phyloP scores from a whole-genome alignment of 1,140 invertebrate genomes.

The Drusus annulatus region DNA sequence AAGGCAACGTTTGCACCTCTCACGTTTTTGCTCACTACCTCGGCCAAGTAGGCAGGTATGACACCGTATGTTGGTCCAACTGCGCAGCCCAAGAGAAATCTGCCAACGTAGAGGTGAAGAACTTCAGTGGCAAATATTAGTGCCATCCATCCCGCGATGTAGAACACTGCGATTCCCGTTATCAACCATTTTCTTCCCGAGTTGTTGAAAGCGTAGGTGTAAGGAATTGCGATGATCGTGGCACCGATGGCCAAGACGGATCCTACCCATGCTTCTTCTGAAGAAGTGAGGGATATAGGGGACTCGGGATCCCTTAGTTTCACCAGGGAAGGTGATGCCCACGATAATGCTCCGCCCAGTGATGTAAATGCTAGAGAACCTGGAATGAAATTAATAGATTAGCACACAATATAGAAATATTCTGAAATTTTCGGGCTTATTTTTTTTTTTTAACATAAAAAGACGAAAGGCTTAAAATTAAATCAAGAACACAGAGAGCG shows the following conservation, averaged over 20 bases:
- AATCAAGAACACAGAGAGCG: too few species aligned
- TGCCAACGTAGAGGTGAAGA: slow-evolving; percentile 45
- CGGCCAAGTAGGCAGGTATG: slow-evolving; percentile 71
- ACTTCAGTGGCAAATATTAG: slow-evolving; percentile 48
- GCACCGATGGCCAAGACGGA: slow-evolving; percentile 55
- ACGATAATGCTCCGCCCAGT: slow-evolving; percentile 52
- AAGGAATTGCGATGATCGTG: slow-evolving; percentile 42
- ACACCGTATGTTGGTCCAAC: slow-evolving; percentile 56
- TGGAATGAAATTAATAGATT: slow-evolving; percentile 10
- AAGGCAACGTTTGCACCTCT: slow-evolving; percentile 76
- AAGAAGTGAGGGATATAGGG: slow-evolving; percentile 43
- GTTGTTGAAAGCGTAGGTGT: slow-evolving; percentile 49
- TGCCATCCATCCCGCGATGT: slow-evolving; percentile 50
- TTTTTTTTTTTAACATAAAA: too few species aligned
- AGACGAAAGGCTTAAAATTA: too few species aligned
- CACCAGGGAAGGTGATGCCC: slow-evolving; percentile 56
- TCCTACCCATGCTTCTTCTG: slow-evolving; percentile 55
- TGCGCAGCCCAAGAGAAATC: slow-evolving; percentile 55
- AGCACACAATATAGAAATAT: neutral
- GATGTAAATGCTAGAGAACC: slow-evolving; percentile 52
- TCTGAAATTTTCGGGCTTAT: too few species aligned
- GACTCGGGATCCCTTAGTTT: slow-evolving; percentile 50
- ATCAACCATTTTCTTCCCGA: slow-evolving; percentile 55
- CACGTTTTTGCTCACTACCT: slow-evolving; percentile 74
- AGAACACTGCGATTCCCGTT: slow-evolving; percentile 31